Evolutionary conservation across 2,888 invertebrate species (phyloP).

Genomic region (Dicyrtomina minuta): DNA sequence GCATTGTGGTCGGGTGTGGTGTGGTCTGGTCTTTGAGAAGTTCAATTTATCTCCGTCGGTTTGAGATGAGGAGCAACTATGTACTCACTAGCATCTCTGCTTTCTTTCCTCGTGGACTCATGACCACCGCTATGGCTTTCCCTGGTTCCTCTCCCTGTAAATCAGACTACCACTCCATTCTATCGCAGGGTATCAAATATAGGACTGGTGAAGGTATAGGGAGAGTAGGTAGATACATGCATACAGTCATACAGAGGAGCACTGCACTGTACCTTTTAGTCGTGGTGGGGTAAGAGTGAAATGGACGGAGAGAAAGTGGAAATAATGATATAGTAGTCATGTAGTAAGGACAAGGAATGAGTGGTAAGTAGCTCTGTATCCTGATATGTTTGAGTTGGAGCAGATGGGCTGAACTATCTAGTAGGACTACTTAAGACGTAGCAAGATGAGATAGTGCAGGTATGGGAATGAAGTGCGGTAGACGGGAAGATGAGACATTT

Average conservation of each 20-base stretch:
- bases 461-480: conserved; percentile 26
- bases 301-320: neutral
- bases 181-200: too few species aligned
- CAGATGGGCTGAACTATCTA: conserved; percentile 14
- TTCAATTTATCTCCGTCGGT: conserved; percentile 26
- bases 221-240: too few species aligned
- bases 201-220: too few species aligned
- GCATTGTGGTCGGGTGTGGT: neutral
- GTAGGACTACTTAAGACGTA: neutral
- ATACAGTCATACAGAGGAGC: too few species aligned
- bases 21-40: conserved; percentile 2
- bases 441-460: conserved; percentile 21
- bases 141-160: neutral
- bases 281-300: too few species aligned
- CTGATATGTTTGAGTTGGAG: neutral
- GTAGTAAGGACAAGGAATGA: neutral
- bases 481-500: conserved; percentile 31
- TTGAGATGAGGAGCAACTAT: conserved; percentile 10
- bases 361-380: conserved; percentile 2
- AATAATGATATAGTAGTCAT: neutral
- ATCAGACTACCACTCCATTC: neutral
- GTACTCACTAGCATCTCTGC: too few species aligned
- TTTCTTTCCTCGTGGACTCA: conserved; percentile 10
- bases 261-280: too few species aligned
- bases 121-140: conserved; percentile 20